Evolutionary conservation across 1,140 invertebrate genomes (phyloP).

Genomic region (Drosophila asahinai): DNA sequence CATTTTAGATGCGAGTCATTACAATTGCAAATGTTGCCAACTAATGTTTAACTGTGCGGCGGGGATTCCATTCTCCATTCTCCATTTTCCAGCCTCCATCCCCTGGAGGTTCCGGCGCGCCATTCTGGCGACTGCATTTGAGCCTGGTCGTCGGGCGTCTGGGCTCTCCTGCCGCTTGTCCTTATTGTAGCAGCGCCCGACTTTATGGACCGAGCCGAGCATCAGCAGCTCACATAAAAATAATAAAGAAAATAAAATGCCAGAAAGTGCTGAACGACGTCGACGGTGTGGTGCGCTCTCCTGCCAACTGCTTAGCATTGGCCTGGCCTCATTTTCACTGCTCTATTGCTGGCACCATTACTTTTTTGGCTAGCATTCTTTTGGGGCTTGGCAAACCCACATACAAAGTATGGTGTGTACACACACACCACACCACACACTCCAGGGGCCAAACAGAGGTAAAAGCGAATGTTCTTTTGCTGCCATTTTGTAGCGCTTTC

Average conservation of each 20-base stretch:
- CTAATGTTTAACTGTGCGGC: conserved; percentile 67
- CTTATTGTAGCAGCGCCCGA: conserved; percentile 17
- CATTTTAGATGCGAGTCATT: conserved; percentile 61
- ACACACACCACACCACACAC: not conserved
- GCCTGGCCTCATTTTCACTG: conserved; percentile 37
- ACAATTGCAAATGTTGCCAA: conserved; percentile 81
- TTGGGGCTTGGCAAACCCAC: not conserved
- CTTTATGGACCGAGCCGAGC: conserved; percentile 27
- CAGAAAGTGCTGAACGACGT: conserved; percentile 36
- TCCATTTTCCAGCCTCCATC: not conserved
- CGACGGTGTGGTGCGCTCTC: not conserved
- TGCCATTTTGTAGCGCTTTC: conserved; percentile 11
- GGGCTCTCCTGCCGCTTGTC: conserved; percentile 18
- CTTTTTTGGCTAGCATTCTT: conserved; percentile 25
- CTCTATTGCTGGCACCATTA: conserved; percentile 26
- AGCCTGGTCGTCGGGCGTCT: conserved; percentile 14
- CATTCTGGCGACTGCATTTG: conserved; percentile 51
- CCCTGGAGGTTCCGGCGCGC: conserved; percentile 50
- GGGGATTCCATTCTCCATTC: conserved; percentile 1
- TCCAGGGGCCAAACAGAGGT: conserved; percentile 4
- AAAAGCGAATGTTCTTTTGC: conserved; percentile 27
- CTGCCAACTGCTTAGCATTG: conserved; percentile 43
- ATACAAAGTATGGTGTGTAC: not conserved
- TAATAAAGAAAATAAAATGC: conserved; percentile 50
- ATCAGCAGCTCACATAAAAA: conserved; percentile 20